Conservation (phyloP, 2,888 invertebrate genomes). For the Oscheius sp. region DNA sequence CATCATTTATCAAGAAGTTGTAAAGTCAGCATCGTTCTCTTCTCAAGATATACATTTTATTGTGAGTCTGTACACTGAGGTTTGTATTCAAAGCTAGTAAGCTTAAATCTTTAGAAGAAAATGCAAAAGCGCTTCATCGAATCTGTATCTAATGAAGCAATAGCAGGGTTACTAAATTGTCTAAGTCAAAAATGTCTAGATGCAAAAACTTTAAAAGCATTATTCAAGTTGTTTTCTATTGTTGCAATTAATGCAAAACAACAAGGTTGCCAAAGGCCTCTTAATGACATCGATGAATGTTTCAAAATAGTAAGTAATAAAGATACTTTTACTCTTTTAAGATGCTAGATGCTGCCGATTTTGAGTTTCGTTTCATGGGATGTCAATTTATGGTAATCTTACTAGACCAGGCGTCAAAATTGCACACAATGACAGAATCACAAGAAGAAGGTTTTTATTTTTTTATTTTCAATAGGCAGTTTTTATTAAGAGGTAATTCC, state of each 20-base stretch:
- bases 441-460: background rate
- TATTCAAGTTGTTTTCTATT: background rate
- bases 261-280: background rate
- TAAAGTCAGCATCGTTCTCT: background rate
- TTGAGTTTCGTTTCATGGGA: background rate
- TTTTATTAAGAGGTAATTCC: too few species aligned
- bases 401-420: background rate
- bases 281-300: background rate
- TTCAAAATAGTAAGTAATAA: background rate
- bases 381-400: background rate
- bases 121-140: background rate
- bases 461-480: too few species aligned
- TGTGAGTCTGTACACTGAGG: background rate
- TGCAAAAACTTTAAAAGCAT: background rate
- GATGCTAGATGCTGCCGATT: background rate
- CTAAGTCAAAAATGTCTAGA: background rate
- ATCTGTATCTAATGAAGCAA: background rate
- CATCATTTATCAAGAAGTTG: background rate
- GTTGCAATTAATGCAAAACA: background rate
- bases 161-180: background rate
- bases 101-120: background rate
- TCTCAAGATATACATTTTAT: background rate
- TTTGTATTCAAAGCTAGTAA: background rate
- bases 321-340: background rate
- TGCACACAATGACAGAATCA: background rate